phyloP scores from a whole-genome alignment of 2,888 invertebrate genomes.

The Chrysolina oricalcia region DNA sequence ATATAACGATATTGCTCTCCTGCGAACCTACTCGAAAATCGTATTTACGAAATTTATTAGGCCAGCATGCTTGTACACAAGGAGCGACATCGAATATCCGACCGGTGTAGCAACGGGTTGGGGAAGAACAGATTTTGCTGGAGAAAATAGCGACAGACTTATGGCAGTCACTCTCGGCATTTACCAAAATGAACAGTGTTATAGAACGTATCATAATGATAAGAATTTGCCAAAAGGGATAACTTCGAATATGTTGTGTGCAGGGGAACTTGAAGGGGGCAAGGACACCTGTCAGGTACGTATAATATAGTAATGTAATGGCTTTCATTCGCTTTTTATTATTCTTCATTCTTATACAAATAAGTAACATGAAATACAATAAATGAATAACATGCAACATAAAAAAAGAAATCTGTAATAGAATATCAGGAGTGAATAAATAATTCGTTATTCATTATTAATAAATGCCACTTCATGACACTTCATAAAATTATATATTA shows the following conservation, averaged over 20 bases:
- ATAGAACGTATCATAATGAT: slow-evolving; percentile 60
- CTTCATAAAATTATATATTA: too few species aligned
- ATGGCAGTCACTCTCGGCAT: slow-evolving; percentile 71
- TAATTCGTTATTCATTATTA: too few species aligned
- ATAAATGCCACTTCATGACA: too few species aligned
- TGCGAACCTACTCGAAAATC: slow-evolving; percentile 72
- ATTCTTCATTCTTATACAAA: too few species aligned
- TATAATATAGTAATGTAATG: background rate
- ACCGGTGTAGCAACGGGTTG: slow-evolving; percentile 78
- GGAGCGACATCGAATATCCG: slow-evolving; percentile 64
- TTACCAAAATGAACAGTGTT: slow-evolving; percentile 66
- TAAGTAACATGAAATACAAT: too few species aligned
- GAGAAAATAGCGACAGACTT: slow-evolving; percentile 67
- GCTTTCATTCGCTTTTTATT: too few species aligned
- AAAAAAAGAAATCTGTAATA: too few species aligned
- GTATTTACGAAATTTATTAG: slow-evolving; percentile 74
- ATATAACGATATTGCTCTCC: slow-evolving; percentile 81
- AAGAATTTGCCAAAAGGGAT: slow-evolving; percentile 63
- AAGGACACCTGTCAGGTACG: slow-evolving; percentile 68
- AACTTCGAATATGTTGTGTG: slow-evolving; percentile 71
- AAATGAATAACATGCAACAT: too few species aligned
- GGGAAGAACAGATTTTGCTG: slow-evolving; percentile 74
- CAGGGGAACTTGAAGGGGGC: slow-evolving; percentile 69
- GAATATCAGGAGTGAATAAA: too few species aligned
- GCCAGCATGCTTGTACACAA: slow-evolving; percentile 79